A percentile compares a stretch with the other conserved stretches of the same genome.
phyloP scores from a whole-genome alignment of 1,140 invertebrate genomes.

The Meloidogyne floridensis region DNA sequence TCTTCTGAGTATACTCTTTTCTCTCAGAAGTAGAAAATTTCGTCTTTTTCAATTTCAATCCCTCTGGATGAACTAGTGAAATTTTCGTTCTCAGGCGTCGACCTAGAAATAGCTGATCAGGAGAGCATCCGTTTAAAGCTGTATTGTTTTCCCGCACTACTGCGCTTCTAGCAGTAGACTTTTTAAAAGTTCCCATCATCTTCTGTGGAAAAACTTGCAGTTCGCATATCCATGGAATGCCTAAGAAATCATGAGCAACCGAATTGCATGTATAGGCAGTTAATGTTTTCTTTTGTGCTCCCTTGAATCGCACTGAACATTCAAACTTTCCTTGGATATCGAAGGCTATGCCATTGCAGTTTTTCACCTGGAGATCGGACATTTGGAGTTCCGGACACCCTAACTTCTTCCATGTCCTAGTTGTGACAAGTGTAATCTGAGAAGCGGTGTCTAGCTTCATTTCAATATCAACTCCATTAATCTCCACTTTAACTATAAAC shows the following conservation, averaged over 20 bases:
- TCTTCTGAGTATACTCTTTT: neutral
- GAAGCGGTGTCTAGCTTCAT: constrained; percentile 17
- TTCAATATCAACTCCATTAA: neutral
- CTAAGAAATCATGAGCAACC: neutral
- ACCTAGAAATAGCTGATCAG: constrained; percentile 22
- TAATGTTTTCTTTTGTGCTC: constrained; percentile 8
- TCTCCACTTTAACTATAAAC: neutral
- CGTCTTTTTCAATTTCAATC: too few relatives aligned
- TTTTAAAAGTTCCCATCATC: neutral
- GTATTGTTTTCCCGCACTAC: neutral
- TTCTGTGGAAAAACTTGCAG: neutral
- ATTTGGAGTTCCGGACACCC: neutral
- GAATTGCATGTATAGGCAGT: neutral
- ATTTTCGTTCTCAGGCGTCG: constrained; percentile 16
- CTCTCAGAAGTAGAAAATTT: neutral
- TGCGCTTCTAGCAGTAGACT: neutral
- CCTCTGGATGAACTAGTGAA: neutral
- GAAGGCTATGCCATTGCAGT: neutral
- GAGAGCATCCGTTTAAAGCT: neutral
- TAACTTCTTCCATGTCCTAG: constrained; percentile 13
- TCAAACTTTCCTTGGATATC: constrained; percentile 1
- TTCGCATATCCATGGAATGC: constrained; percentile 5
- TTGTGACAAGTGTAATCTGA: constrained; percentile 4
- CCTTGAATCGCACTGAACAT: neutral
- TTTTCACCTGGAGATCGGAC: neutral